These are phyloP conservation scores for Orchesellides sinensis DNA, from an alignment of 2,888 invertebrate genomes.

Conservation along the genomic window DNA sequence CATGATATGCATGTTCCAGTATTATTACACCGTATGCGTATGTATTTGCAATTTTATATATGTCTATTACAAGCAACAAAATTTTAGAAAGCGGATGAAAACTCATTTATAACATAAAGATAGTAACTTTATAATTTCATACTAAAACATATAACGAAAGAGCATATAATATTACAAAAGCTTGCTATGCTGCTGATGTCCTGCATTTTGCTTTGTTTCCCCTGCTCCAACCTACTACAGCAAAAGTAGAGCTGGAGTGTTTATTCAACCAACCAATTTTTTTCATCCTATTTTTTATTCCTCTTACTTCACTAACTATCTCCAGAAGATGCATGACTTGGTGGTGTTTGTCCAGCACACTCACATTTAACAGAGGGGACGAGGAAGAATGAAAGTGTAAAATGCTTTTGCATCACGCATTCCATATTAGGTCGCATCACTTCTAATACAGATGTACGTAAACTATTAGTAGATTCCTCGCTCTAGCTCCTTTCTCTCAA, in stretches of 20 bases:
- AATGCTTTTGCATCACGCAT: neutral
- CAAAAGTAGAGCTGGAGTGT: too few relatives aligned
- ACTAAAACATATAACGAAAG: neutral
- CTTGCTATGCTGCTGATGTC: neutral
- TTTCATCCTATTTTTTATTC: slow-evolving; percentile 34
- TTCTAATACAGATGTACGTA: neutral
- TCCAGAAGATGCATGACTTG: neutral
- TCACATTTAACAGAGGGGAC: too few relatives aligned
- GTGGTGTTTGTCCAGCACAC: neutral
- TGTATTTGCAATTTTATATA: too few relatives aligned
- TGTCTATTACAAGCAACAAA: too few relatives aligned
- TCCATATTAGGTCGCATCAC: neutral
- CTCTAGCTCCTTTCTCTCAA: neutral
- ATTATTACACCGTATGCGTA: too few relatives aligned
- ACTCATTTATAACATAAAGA: neutral
- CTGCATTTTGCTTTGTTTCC: slow-evolving; percentile 23
- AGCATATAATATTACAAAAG: neutral
- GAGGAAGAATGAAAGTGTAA: slow-evolving; percentile 21
- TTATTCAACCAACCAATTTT: neutral
- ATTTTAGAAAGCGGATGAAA: neutral
- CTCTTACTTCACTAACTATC: slow-evolving; percentile 27
- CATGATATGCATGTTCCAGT: too few relatives aligned
- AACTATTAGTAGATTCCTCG: neutral
- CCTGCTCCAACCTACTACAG: too few relatives aligned
- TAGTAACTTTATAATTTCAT: too few relatives aligned